phyloP scores from a whole-genome alignment of 1,140 invertebrate genomes.

The Eufriesea mexicana region DNA sequence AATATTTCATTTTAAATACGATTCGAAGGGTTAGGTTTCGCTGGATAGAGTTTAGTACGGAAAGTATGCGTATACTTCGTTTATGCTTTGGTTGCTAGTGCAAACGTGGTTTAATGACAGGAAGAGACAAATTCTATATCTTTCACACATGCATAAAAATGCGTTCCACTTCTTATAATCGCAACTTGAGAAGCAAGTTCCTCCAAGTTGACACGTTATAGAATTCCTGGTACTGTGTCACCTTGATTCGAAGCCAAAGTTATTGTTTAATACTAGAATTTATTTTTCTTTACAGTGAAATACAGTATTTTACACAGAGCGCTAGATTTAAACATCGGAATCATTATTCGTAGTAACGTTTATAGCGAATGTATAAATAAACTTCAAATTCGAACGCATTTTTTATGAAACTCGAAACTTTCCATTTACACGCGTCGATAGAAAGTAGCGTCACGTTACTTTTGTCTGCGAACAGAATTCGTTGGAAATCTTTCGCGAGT shows the following conservation, averaged over 20 bases:
- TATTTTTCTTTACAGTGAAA: not conserved
- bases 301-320: too few relatives aligned
- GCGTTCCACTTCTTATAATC: not conserved
- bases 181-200: too few relatives aligned
- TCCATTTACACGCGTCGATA: constrained; percentile 2
- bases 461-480: not conserved
- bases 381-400: not conserved
- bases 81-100: not conserved
- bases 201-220: constrained; percentile 39
- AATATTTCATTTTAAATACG: not conserved
- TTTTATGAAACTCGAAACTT: constrained; percentile 4
- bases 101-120: not conserved
- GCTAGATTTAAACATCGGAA: not conserved
- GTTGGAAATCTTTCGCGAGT: constrained; percentile 14
- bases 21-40: not conserved
- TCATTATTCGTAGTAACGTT: not conserved
- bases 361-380: not conserved
- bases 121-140: not conserved
- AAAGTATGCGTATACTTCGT: too few relatives aligned
- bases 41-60: too few relatives aligned
- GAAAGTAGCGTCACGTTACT: constrained; percentile 24
- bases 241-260: not conserved
- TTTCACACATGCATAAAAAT: too few relatives aligned
- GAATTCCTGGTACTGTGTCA: constrained; percentile 42
- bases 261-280: not conserved